A percentile compares a stretch with the other conserved stretches of the same genome.
Evolutionary conservation across 2,888 invertebrate genomes (phyloP).

Genomic region (Aspidiotus rigidus): DNA sequence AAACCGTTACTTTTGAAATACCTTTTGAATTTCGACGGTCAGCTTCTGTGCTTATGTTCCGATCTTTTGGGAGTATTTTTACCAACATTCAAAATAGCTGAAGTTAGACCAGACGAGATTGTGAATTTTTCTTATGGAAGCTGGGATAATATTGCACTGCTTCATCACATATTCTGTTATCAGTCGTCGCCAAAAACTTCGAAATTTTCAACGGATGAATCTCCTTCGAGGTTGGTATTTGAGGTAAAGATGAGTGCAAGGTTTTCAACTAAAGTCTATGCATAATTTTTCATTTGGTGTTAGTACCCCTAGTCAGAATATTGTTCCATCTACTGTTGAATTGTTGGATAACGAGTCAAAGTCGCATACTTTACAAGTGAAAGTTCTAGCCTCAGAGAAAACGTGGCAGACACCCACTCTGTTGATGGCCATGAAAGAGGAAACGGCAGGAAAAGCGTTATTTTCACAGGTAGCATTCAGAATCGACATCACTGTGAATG

Average conservation of each 20-base stretch:
- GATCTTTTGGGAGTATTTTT: conserved; percentile 67
- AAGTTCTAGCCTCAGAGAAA: conserved; percentile 71
- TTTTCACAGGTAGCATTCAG: conserved; percentile 59
- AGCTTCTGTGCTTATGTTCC: conserved; percentile 68
- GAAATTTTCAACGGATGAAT: conserved; percentile 46
- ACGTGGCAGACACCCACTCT: conserved; percentile 81
- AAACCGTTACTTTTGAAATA: conserved; percentile 61
- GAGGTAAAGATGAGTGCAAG: neutral
- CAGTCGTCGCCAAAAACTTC: conserved; percentile 76
- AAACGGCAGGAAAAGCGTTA: conserved; percentile 55
- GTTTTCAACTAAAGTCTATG: neutral
- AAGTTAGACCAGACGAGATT: conserved; percentile 56
- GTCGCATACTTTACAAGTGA: conserved; percentile 61
- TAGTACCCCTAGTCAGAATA: conserved; percentile 7
- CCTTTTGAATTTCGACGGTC: conserved; percentile 58
- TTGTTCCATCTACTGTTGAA: conserved; percentile 46
- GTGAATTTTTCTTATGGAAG: conserved; percentile 74
- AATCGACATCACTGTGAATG: neutral
- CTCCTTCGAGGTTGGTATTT: conserved; percentile 38
- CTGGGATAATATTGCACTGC: conserved; percentile 74
- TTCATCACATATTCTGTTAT: conserved; percentile 81
- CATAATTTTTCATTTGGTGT: neutral
- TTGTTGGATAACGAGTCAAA: conserved; percentile 50
- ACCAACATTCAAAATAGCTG: conserved; percentile 73
- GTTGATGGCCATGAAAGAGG: conserved; percentile 56